A percentile compares a stretch with the other conserved stretches of the same genome.
phyloP scores from a whole-genome alignment of 2,113 vertebrate species.

The Bubo blakistoni region DNA sequence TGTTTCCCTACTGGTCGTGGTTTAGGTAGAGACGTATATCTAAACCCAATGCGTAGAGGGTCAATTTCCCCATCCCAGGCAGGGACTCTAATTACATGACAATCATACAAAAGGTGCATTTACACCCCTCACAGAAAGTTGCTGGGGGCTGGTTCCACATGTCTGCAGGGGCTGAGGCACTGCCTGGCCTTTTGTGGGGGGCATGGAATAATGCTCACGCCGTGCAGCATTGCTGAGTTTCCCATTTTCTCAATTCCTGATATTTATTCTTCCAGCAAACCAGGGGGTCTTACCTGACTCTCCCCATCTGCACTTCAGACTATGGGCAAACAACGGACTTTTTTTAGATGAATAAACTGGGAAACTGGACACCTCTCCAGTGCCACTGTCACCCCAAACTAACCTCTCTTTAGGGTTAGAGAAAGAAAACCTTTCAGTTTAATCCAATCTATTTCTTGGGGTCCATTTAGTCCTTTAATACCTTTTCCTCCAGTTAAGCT shows the following conservation, averaged over 20 bases:
- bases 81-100: not conserved
- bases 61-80: not conserved
- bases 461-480: not conserved
- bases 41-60: not conserved
- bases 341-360: not conserved
- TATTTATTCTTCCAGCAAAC: not conserved
- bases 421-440: not conserved
- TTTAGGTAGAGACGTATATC: not conserved
- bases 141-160: accelerated
- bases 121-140: not conserved
- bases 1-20: not conserved
- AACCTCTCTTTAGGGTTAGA: not conserved
- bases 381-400: not conserved
- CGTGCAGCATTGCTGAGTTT: accelerated
- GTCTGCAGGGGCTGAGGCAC: not conserved
- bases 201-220: accelerated
- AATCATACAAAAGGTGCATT: not conserved
- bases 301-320: not conserved
- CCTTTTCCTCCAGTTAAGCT: not conserved
- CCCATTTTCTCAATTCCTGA: not conserved
- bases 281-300: accelerated
- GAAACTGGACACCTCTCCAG: not conserved
- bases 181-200: accelerated
- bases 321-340: not conserved
- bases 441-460: not conserved